Percentiles rank a stretch among this genome's conserved stretches.
Evolutionary conservation across 2,113 vertebrate genomes (phyloP).

Genomic region (Rhea pennata): DNA sequence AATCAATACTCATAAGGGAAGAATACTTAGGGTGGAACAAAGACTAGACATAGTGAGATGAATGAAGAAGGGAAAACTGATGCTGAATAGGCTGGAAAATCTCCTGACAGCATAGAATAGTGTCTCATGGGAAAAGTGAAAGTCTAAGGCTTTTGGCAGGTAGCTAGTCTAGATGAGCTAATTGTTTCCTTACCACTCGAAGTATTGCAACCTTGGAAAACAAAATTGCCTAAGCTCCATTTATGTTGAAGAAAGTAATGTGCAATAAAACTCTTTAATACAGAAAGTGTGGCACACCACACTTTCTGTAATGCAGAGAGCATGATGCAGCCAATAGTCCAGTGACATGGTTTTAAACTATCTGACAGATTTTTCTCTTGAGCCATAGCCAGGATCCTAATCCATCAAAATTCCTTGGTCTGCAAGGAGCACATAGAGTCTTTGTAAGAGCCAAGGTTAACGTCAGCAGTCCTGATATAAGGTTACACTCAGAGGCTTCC

Average conservation of each 20-base stretch:
- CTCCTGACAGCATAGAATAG: not conserved
- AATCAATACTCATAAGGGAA: not conserved
- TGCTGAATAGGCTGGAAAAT: not conserved
- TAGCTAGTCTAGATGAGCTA: not conserved
- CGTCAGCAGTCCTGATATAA: not conserved
- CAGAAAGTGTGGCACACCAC: not conserved
- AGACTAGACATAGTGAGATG: not conserved
- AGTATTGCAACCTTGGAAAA: not conserved
- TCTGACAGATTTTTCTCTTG: not conserved
- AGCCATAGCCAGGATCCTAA: not conserved
- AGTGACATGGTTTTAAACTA: not conserved
- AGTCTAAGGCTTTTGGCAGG: not conserved
- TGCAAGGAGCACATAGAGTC: not conserved
- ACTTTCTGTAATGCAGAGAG: not conserved
- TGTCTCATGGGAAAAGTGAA: rapidly evolving
- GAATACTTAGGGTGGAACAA: not conserved
- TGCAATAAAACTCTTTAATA: not conserved
- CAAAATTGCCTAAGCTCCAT: not conserved
- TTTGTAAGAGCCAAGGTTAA: not conserved
- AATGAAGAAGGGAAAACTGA: constrained; percentile 10
- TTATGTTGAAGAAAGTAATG: not conserved
- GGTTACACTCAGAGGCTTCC: not conserved
- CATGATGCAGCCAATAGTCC: not conserved
- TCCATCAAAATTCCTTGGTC: not conserved
- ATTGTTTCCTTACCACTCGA: not conserved